Evolutionary conservation across 2,888 invertebrate genomes (phyloP).

Genomic region (Sylvicola fuscatus): DNA sequence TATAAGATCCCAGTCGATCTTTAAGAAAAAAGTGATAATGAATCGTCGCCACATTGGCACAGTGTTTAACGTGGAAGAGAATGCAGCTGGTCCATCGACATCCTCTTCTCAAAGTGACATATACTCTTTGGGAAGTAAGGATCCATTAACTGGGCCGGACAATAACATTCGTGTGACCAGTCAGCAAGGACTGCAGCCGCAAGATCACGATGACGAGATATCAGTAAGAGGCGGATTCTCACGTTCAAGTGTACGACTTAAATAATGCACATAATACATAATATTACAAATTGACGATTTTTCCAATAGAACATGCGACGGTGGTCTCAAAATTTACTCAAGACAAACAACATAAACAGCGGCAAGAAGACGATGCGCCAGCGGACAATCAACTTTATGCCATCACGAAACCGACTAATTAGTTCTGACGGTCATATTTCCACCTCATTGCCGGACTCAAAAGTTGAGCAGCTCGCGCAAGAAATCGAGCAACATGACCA

Average conservation of each 20-base stretch:
- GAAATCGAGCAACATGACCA: slow-evolving; percentile 41
- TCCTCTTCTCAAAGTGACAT: slow-evolving; percentile 12
- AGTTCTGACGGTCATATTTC: background rate
- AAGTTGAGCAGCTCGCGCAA: slow-evolving; percentile 38
- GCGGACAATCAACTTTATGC: slow-evolving; percentile 10
- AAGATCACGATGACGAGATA: too few relatives aligned
- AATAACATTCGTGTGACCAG: slow-evolving; percentile 1
- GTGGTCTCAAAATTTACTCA: slow-evolving; percentile 13
- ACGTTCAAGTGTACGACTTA: too few relatives aligned
- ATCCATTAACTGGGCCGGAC: slow-evolving; percentile 8
- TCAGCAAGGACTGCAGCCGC: background rate
- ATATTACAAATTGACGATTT: background rate
- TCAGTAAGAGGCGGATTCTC: too few relatives aligned
- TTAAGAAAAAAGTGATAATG: too few relatives aligned
- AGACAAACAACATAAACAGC: slow-evolving; percentile 6
- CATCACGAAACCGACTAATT: slow-evolving; percentile 9
- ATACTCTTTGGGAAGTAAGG: slow-evolving; percentile 11
- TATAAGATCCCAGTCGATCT: too few relatives aligned
- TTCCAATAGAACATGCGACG: slow-evolving; percentile 11
- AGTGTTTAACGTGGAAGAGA: slow-evolving; percentile 9
- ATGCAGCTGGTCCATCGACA: slow-evolving; percentile 10
- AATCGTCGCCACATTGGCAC: slow-evolving; percentile 8
- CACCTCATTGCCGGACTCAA: slow-evolving; percentile 6
- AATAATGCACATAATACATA: background rate
- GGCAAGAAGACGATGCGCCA: slow-evolving; percentile 9